Conservation (phyloP, 2,113 vertebrate genomes). For the Grammomys surdaster region DNA sequence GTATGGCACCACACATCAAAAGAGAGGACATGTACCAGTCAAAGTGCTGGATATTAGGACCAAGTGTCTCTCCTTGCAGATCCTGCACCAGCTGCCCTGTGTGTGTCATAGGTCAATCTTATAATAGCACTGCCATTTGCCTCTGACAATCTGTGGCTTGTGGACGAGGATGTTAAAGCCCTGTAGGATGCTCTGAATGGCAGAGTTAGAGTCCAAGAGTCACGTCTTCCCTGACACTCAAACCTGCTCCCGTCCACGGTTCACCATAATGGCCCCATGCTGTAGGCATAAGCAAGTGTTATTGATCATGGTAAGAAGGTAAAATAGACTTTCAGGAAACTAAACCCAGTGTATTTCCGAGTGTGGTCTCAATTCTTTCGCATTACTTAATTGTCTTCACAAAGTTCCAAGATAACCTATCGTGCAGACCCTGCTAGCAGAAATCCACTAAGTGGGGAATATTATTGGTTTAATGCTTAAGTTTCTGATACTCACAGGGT, state of each 20-base stretch:
- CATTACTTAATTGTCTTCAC: background rate
- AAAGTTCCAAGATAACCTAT: constrained; percentile 13
- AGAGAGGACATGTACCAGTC: background rate
- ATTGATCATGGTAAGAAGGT: background rate
- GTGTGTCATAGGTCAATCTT: accelerated
- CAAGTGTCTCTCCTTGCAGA: background rate
- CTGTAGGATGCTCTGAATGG: background rate
- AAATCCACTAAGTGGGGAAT: background rate
- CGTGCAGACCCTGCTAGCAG: background rate
- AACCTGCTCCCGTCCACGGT: background rate
- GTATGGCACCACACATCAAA: accelerated
- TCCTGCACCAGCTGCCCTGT: background rate
- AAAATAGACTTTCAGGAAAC: background rate
- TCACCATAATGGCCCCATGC: background rate
- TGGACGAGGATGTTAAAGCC: background rate
- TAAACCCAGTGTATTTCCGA: background rate
- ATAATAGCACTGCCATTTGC: background rate
- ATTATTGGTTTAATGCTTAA: background rate
- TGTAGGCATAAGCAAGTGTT: background rate
- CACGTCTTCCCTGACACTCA: background rate
- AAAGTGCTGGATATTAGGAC: no score
- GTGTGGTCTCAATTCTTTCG: constrained; percentile 2
- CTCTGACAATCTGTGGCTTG: background rate
- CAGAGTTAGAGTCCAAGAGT: background rate
- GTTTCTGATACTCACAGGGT: background rate